Percentiles rank a stretch among this genome's conserved stretches.
These are phyloP conservation scores for Lasioglossum malachurum DNA, from an alignment of 2,888 invertebrate genomes.

Conservation along the genomic window DNA sequence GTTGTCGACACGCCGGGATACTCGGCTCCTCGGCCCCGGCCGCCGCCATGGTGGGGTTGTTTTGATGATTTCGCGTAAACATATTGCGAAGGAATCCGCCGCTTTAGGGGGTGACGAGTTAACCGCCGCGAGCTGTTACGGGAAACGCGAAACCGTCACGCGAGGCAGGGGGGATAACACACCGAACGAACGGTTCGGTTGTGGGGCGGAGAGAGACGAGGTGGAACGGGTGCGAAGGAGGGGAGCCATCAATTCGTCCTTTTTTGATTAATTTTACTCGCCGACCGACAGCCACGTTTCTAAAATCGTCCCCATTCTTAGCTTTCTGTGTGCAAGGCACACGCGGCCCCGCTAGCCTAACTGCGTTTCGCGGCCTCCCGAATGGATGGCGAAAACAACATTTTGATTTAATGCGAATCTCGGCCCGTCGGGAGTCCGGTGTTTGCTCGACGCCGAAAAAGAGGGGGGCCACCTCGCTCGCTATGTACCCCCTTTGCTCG, in stretches of 20 bases:
- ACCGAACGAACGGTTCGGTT: slow-evolving; percentile 2
- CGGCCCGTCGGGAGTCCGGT: neutral
- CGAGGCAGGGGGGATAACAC: neutral
- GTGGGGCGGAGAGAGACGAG: slow-evolving; percentile 15
- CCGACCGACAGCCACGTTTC: slow-evolving; percentile 71
- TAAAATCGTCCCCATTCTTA: slow-evolving; percentile 74
- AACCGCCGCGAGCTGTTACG: slow-evolving; percentile 39
- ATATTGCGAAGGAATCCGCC: slow-evolving; percentile 67
- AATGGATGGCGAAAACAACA: slow-evolving; percentile 32
- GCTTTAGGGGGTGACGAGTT: slow-evolving; percentile 51
- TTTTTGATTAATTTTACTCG: slow-evolving; percentile 75
- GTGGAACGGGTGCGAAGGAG: slow-evolving; percentile 55
- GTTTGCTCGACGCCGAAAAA: neutral
- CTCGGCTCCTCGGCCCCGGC: slow-evolving; percentile 4
- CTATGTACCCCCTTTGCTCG: neutral
- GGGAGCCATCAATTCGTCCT: slow-evolving; percentile 61
- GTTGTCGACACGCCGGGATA: slow-evolving; percentile 17
- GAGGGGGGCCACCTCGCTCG: neutral
- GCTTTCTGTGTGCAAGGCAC: slow-evolving; percentile 62
- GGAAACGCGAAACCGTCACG: slow-evolving; percentile 32
- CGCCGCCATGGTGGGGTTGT: slow-evolving; percentile 61
- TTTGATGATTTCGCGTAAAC: slow-evolving; percentile 74
- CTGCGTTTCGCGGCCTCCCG: slow-evolving; percentile 20
- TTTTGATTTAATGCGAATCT: slow-evolving; percentile 10
- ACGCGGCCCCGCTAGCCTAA: slow-evolving; percentile 18